Conservation (phyloP, 2,888 invertebrate genomes). For the Teleiodes luculella region DNA sequence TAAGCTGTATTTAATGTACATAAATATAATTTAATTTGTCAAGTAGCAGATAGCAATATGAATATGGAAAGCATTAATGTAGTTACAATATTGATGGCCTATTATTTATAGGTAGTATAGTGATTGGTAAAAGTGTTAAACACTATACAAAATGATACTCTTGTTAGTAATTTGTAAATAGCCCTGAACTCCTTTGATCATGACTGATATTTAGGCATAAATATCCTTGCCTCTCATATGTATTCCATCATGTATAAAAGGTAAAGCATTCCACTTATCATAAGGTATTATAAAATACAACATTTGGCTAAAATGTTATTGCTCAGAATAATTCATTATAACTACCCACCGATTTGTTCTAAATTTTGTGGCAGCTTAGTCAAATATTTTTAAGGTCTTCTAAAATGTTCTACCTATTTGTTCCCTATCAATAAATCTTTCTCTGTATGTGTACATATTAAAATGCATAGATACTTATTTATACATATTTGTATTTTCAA, state of each 20-base stretch:
- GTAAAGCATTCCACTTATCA: conserved; percentile 18
- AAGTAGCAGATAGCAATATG: not conserved
- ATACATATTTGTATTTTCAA: not conserved
- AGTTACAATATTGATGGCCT: conserved; percentile 8
- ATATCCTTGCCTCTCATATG: not conserved
- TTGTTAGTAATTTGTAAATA: conserved; percentile 11
- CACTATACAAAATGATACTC: not conserved
- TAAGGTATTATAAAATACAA: not conserved
- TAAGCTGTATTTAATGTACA: not conserved
- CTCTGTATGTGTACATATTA: not conserved
- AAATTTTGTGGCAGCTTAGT: not conserved
- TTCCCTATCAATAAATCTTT: not conserved
- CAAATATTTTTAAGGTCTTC: not conserved
- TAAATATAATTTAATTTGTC: not conserved
- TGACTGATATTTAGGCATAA: conserved; percentile 13
- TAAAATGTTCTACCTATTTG: not conserved
- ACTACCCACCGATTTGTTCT: conserved; percentile 10
- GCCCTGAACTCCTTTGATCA: not conserved
- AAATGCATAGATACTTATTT: conserved; percentile 1
- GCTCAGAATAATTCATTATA: conserved; percentile 6
- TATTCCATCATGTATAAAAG: conserved; percentile 14
- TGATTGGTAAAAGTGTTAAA: conserved; percentile 12
- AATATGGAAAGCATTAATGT: not conserved
- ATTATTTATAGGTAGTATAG: not conserved
- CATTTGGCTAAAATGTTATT: not conserved